Percentiles rank a stretch among this genome's conserved stretches.
These are phyloP conservation scores for Nilaparvata lugens DNA, from an alignment of 1,140 invertebrate species.

Conservation along the genomic window DNA sequence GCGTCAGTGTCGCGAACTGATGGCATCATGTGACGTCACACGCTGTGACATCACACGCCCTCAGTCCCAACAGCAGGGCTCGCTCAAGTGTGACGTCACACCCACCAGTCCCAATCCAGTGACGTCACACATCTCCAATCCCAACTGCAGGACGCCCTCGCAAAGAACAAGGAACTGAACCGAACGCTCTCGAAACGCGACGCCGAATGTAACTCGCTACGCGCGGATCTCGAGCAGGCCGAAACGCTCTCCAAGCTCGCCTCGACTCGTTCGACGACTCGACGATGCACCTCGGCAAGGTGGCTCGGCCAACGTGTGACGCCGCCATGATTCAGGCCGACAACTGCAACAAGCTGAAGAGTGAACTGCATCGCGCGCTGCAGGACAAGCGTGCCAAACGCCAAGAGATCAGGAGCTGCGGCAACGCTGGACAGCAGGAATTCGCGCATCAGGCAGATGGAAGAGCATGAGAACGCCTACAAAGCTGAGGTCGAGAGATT, in stretches of 20 bases:
- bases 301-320: constrained; percentile 31
- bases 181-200: constrained; percentile 32
- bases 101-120: too few species aligned
- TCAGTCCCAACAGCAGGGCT: too few species aligned
- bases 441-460: constrained; percentile 21
- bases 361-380: neutral
- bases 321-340: constrained; percentile 30
- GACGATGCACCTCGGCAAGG: constrained; percentile 25
- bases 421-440: constrained; percentile 27
- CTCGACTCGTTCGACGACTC: constrained; percentile 9
- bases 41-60: constrained; percentile 32
- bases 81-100: too few species aligned
- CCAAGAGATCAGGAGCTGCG: neutral
- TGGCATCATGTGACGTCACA: constrained; percentile 33
- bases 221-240: neutral
- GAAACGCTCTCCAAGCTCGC: neutral
- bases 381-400: neutral
- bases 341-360: constrained; percentile 30
- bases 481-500: too few species aligned
- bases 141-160: constrained; percentile 28
- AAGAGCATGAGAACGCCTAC: neutral
- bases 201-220: constrained; percentile 21
- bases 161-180: constrained; percentile 33
- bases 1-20: constrained; percentile 33
- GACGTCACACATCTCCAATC: too few species aligned